phyloP scores from a whole-genome alignment of 2,888 invertebrate species.

The Troilus luridus region DNA sequence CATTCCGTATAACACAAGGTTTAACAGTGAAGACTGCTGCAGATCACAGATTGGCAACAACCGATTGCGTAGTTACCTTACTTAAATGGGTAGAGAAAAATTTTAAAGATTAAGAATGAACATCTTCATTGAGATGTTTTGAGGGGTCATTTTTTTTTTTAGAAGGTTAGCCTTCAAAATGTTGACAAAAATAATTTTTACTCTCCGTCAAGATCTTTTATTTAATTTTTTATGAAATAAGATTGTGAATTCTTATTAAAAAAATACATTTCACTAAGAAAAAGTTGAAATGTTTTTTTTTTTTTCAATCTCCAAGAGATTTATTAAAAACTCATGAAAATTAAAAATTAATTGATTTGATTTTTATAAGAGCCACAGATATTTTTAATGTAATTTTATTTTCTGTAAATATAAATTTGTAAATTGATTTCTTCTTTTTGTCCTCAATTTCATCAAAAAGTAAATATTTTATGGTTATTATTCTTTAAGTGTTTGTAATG shows the following conservation, averaged over 20 bases:
- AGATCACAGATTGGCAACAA: constrained; percentile 87
- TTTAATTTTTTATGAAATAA: constrained; percentile 27
- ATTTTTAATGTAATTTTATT: constrained; percentile 31
- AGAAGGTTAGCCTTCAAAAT: background rate
- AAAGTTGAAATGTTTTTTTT: background rate
- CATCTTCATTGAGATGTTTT: background rate
- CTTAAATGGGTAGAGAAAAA: constrained; percentile 92
- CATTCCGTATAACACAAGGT: constrained; percentile 89
- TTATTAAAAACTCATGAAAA: background rate
- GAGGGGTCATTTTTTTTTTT: background rate
- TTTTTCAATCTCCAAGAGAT: background rate
- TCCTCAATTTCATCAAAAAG: background rate
- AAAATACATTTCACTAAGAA: background rate
- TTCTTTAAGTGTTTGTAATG: no score
- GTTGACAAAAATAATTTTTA: constrained; percentile 30
- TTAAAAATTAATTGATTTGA: background rate
- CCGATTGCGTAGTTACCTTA: constrained; percentile 91
- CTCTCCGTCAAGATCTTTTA: background rate
- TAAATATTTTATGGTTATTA: no score
- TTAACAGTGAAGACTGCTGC: constrained; percentile 87
- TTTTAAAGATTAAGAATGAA: constrained; percentile 69
- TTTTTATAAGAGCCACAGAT: background rate
- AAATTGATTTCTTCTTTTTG: background rate
- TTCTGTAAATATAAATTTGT: constrained; percentile 6
- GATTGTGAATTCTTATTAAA: background rate